Conservation (phyloP, 2,888 invertebrate genomes). For the Chydorus sphaericus region DNA sequence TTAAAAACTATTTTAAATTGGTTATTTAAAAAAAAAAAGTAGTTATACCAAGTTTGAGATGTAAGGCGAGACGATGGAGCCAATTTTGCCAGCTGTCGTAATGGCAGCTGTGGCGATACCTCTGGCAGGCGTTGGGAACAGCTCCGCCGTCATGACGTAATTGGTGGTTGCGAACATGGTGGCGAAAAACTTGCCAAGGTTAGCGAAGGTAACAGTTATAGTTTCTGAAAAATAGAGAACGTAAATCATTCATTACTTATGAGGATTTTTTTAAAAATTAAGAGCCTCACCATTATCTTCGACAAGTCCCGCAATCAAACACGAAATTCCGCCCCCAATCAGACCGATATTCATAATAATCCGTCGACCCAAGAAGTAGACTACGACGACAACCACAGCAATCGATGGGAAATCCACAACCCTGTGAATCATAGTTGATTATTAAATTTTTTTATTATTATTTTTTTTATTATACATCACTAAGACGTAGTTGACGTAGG, state of each 20-base stretch:
- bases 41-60: slow-evolving; percentile 3
- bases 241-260: no score
- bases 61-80: slow-evolving; percentile 23
- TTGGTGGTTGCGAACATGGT: background rate
- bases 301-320: slow-evolving; percentile 9
- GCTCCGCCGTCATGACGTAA: slow-evolving; percentile 37
- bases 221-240: background rate
- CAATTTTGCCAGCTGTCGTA: slow-evolving; percentile 40
- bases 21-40: no score
- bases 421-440: background rate
- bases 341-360: slow-evolving; percentile 5
- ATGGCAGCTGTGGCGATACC: slow-evolving; percentile 42
- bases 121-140: slow-evolving; percentile 41
- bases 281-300: background rate
- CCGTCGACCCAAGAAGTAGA: slow-evolving; percentile 12
- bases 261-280: no score
- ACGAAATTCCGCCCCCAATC: slow-evolving; percentile 10
- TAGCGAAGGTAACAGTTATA: background rate
- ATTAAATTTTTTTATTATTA: background rate
- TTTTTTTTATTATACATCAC: slow-evolving; percentile 6
- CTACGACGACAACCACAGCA: slow-evolving; percentile 5
- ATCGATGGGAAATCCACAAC: slow-evolving; percentile 14
- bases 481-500: slow-evolving; percentile 44
- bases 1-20: background rate
- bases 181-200: slow-evolving; percentile 11